These are phyloP conservation scores for Tapirus terrestris DNA, from an alignment of 2,113 vertebrate genomes.

Conservation along the genomic window DNA sequence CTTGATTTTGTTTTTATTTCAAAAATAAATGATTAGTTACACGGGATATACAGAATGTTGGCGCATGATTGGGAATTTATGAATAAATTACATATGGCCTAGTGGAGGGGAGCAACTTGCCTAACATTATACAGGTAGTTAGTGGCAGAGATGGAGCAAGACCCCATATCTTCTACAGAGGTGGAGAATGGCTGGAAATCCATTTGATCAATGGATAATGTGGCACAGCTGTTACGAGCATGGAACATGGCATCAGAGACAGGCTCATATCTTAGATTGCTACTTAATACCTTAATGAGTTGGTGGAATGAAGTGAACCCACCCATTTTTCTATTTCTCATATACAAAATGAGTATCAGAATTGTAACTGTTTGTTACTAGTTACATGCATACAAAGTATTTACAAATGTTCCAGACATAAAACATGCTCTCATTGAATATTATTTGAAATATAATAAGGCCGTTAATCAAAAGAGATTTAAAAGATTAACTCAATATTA, in stretches of 20 bases:
- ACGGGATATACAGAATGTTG: neutral
- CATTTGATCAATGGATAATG: neutral
- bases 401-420: neutral
- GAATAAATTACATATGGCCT: neutral
- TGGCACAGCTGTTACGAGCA: fast-evolving
- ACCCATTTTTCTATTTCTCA: neutral
- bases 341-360: neutral
- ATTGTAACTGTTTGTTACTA: fast-evolving
- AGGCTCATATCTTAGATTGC: neutral
- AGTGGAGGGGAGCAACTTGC: neutral
- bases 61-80: neutral
- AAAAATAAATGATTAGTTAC: neutral
- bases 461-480: neutral
- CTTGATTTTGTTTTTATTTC: neutral
- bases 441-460: too few relatives aligned
- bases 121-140: neutral
- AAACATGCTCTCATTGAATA: neutral
- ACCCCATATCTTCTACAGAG: neutral
- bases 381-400: neutral
- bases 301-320: neutral
- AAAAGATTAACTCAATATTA: neutral
- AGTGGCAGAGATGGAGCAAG: too few relatives aligned
- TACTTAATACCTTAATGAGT: neutral
- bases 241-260: neutral
- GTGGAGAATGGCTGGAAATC: neutral